Evolutionary conservation across 1,140 invertebrate genomes (phyloP).

Genomic region (Drosophila azteca): DNA sequence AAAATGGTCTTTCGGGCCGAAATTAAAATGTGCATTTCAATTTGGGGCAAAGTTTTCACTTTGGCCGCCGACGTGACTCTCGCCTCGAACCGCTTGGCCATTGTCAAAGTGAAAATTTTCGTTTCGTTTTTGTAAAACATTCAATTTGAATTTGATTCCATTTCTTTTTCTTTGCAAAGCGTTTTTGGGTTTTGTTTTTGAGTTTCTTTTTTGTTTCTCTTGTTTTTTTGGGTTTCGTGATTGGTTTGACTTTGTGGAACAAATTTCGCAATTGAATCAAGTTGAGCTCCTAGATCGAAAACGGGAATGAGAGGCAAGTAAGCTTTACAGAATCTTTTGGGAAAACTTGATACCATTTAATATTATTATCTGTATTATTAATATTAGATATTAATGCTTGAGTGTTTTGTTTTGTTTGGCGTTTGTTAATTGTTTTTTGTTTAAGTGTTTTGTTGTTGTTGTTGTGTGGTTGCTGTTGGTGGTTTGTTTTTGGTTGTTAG

Average conservation of each 20-base stretch:
- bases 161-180: conserved; percentile 41
- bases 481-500: conserved; percentile 78
- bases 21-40: conserved; percentile 77
- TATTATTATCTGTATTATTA: conserved; percentile 41
- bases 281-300: conserved; percentile 84
- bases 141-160: conserved; percentile 56
- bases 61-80: conserved; percentile 44
- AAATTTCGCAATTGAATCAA: conserved; percentile 84
- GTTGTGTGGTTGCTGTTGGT: conserved; percentile 52
- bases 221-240: conserved; percentile 20
- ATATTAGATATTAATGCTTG: conserved; percentile 55
- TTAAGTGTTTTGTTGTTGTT: conserved; percentile 22
- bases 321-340: conserved; percentile 83
- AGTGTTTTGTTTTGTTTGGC: conserved; percentile 53
- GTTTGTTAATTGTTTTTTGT: conserved; percentile 55
- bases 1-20: conserved; percentile 60
- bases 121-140: conserved; percentile 81
- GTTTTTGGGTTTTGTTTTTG: conserved; percentile 28
- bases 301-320: conserved; percentile 84
- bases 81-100: conserved; percentile 16
- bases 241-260: conserved; percentile 77
- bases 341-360: conserved; percentile 83
- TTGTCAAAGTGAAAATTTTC: conserved; percentile 65
- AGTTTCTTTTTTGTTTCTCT: conserved; percentile 32
- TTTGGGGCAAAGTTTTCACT: conserved; percentile 65